These are phyloP conservation scores for Drosophila bipectinata DNA, from an alignment of 1,140 invertebrate genomes.

Conservation along the genomic window DNA sequence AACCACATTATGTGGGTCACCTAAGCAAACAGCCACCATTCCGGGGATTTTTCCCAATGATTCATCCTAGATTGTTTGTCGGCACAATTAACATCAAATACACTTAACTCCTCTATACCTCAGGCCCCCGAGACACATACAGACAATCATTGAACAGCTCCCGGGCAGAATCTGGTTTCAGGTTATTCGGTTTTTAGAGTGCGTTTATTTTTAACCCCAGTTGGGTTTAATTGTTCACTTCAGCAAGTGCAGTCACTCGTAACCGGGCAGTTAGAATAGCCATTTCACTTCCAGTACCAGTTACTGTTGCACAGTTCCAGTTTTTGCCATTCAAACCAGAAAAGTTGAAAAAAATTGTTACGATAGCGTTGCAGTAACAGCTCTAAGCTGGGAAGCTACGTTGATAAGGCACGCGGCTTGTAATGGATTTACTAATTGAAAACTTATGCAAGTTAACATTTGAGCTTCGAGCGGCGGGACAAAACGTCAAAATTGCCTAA, in stretches of 20 bases:
- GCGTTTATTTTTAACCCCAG: slow-evolving; percentile 42
- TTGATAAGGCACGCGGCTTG: slow-evolving; percentile 27
- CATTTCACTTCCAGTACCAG: slow-evolving; percentile 20
- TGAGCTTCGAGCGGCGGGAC: not conserved
- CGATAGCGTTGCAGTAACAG: slow-evolving; percentile 4
- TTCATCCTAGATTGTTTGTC: slow-evolving; percentile 62
- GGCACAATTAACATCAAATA: slow-evolving; percentile 65
- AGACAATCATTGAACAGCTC: slow-evolving; percentile 6
- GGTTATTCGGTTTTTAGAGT: slow-evolving; percentile 34
- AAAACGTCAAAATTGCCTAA: slow-evolving; percentile 15
- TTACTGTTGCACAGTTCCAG: slow-evolving; percentile 37
- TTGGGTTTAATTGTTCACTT: slow-evolving; percentile 57
- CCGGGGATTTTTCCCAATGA: slow-evolving; percentile 56
- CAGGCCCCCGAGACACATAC: slow-evolving; percentile 12
- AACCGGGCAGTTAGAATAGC: slow-evolving; percentile 51
- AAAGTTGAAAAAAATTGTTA: not conserved
- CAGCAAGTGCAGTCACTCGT: slow-evolving; percentile 68
- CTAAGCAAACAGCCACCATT: slow-evolving; percentile 16
- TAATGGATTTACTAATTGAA: slow-evolving; percentile 40
- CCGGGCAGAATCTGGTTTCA: slow-evolving; percentile 35
- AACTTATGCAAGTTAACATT: slow-evolving; percentile 19
- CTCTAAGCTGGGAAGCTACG: not conserved
- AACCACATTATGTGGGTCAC: slow-evolving; percentile 39
- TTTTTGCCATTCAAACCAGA: slow-evolving; percentile 40
- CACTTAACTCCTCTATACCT: slow-evolving; percentile 19